Percentiles rank a stretch among this genome's conserved stretches.
phyloP scores from a whole-genome alignment of 2,888 invertebrate species.

The Ceraclea dissimilis region DNA sequence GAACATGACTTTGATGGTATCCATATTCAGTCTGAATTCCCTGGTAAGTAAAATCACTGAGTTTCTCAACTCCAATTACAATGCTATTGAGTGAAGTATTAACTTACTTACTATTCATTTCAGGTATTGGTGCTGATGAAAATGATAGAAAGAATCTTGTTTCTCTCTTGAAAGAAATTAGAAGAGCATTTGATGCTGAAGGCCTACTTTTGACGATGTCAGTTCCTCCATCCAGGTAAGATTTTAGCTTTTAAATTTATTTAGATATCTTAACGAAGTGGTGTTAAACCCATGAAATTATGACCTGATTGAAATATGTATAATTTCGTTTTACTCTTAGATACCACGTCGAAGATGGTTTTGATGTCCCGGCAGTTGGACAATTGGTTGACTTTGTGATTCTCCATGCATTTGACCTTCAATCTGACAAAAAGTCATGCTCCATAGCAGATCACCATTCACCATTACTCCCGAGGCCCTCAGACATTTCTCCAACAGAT shows the following conservation, averaged over 20 bases:
- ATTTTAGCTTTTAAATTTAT: too few species aligned
- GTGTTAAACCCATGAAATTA: too few species aligned
- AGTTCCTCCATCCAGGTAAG: conserved; percentile 51
- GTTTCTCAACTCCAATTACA: too few species aligned
- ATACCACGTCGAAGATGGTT: conserved; percentile 58
- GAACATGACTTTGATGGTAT: conserved; percentile 73
- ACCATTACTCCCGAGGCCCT: conserved; percentile 41
- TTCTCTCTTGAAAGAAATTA: conserved; percentile 51
- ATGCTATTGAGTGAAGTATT: too few species aligned
- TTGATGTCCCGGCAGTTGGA: conserved; percentile 53
- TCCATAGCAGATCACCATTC: conserved; percentile 43
- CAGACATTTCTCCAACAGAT: conserved; percentile 43
- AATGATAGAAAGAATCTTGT: conserved; percentile 51
- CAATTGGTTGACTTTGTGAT: conserved; percentile 59
- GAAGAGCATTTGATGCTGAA: conserved; percentile 50
- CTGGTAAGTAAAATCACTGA: too few species aligned
- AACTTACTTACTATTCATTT: conserved; percentile 10
- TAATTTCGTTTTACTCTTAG: conserved; percentile 28
- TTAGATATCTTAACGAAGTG: background rate
- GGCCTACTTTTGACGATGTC: conserved; percentile 52
- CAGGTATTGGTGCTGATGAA: conserved; percentile 25
- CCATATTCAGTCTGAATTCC: conserved; percentile 74
- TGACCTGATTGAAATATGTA: too few species aligned
- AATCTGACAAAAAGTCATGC: conserved; percentile 36
- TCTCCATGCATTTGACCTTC: conserved; percentile 58